These are phyloP conservation scores for Natrix natrix DNA, from an alignment of 2,797 vertebrate genomes.

Conservation along the genomic window DNA sequence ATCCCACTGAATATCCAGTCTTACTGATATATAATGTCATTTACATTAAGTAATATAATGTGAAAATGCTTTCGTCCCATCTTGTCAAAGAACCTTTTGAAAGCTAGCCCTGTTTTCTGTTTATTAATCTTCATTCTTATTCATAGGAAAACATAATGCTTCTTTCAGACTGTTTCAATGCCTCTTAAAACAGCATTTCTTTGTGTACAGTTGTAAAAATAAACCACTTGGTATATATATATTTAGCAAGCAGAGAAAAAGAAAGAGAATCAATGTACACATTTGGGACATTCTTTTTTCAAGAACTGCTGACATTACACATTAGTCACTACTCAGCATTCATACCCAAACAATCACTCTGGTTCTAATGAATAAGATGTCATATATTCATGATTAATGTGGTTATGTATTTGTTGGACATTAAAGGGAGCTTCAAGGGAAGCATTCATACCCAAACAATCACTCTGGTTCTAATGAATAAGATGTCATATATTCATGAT, in stretches of 20 bases:
- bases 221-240: conserved; percentile 56
- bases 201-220: conserved; percentile 62
- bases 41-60: background rate
- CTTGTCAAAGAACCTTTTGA: conserved; percentile 60
- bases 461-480: conserved; percentile 60
- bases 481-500: conserved; percentile 42
- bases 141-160: conserved; percentile 52
- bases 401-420: conserved; percentile 3
- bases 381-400: conserved; percentile 34
- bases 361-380: conserved; percentile 62
- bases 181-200: conserved; percentile 61
- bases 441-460: conserved; percentile 66
- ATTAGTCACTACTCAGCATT: conserved; percentile 48
- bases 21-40: background rate
- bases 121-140: conserved; percentile 61
- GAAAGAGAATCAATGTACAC: conserved; percentile 54
- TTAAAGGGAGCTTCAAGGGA: background rate
- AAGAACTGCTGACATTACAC: conserved; percentile 52
- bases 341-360: conserved; percentile 63
- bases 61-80: conserved; percentile 30
- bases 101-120: conserved; percentile 45
- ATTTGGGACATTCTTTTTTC: conserved; percentile 55
- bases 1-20: background rate
- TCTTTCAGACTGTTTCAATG: conserved; percentile 59
- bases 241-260: conserved; percentile 35